phyloP scores from a whole-genome alignment of 1,140 invertebrate species.

The Caerostris darwini region DNA sequence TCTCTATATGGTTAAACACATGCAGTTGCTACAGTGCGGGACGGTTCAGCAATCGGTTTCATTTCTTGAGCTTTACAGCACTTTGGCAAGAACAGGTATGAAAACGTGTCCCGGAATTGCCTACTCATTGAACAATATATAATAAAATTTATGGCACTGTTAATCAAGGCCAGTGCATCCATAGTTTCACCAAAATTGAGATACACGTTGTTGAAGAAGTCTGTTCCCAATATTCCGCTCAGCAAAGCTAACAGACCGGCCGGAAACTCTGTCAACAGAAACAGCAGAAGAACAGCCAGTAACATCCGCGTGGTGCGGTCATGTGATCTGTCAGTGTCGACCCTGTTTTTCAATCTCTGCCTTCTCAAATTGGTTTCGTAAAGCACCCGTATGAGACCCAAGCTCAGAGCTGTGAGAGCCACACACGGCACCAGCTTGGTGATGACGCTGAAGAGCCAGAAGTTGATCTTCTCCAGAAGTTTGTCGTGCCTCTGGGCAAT shows the following conservation, averaged over 20 bases:
- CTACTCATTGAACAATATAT: conserved; percentile 96
- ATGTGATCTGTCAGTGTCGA: conserved; percentile 49
- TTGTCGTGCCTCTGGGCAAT: conserved; percentile 84
- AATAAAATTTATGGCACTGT: conserved; percentile 96
- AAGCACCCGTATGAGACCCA: conserved; percentile 87
- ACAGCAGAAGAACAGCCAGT: conserved; percentile 88
- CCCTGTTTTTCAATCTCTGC: conserved; percentile 68
- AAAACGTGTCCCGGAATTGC: conserved; percentile 95
- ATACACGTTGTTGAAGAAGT: conserved; percentile 90
- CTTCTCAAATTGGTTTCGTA: conserved; percentile 86
- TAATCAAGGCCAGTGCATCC: conserved; percentile 94
- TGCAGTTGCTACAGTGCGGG: conserved; percentile 53
- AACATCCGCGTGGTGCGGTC: conserved; percentile 95
- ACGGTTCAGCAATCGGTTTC: conserved; percentile 23
- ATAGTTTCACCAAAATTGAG: conserved; percentile 88
- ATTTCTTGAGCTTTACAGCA: conserved; percentile 44
- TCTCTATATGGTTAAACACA: not conserved
- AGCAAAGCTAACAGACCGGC: conserved; percentile 92
- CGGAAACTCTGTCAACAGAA: conserved; percentile 85
- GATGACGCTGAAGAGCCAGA: conserved; percentile 93
- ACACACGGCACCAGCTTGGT: conserved; percentile 92
- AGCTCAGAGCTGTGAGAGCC: conserved; percentile 90
- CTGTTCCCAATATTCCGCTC: conserved; percentile 87
- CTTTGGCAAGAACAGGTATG: conserved; percentile 85
- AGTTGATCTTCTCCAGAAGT: conserved; percentile 87